Evolutionary conservation across 1,140 invertebrate species (phyloP).

Genomic region (Bombus ignitus): DNA sequence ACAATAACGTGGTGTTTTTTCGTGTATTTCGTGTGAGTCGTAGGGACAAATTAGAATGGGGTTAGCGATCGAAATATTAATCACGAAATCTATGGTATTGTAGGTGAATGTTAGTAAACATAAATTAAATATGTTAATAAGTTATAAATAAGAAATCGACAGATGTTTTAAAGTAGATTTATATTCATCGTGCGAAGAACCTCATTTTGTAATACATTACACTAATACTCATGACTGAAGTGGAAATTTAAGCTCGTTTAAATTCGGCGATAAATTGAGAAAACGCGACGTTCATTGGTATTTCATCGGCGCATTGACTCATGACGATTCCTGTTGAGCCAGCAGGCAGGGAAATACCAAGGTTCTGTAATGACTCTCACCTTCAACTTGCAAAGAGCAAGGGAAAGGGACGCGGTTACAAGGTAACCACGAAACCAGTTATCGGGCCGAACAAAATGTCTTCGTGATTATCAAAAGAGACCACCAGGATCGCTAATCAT

Average conservation of each 20-base stretch:
- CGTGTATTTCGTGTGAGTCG: not conserved
- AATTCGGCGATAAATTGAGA: not conserved
- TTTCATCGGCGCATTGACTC: constrained; percentile 18
- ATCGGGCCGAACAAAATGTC: not conserved
- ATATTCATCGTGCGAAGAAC: too few relatives aligned
- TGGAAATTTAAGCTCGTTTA: not conserved
- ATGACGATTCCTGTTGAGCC: not conserved
- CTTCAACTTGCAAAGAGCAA: constrained; percentile 47
- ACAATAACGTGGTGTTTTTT: constrained; percentile 55
- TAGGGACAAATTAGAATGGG: not conserved
- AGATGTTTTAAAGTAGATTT: too few relatives aligned
- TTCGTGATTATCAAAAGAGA: constrained; percentile 35
- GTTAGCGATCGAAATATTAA: not conserved
- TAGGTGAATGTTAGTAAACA: too few relatives aligned
- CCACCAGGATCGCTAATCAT: not conserved
- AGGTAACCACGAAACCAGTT: constrained; percentile 30
- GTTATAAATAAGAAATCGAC: too few relatives aligned
- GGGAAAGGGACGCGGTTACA: constrained; percentile 30
- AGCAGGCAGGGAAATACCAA: constrained; percentile 25
- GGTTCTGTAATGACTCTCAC: constrained; percentile 37
- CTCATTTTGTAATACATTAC: not conserved
- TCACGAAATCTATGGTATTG: too few relatives aligned
- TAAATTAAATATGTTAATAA: too few relatives aligned
- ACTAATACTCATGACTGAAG: not conserved
- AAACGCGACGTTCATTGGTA: not conserved